A percentile compares a stretch with the other conserved stretches of the same genome.
Conservation (phyloP, 2,888 invertebrate genomes). For the Leptopterna dolabrata region DNA sequence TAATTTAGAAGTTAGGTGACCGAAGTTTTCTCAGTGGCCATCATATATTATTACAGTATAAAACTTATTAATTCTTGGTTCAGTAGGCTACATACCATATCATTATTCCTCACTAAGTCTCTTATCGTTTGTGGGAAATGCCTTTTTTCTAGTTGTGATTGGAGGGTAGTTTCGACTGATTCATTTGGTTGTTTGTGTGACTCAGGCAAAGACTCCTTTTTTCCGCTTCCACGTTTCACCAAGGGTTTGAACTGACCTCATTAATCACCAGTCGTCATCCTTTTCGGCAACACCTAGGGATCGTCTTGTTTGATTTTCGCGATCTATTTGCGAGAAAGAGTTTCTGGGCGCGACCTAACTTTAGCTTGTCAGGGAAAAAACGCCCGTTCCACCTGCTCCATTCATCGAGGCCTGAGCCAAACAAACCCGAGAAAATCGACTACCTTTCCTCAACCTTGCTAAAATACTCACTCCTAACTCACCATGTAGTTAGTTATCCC, state of each 20-base stretch:
- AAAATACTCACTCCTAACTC: background rate
- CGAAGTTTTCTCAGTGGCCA: too few relatives aligned
- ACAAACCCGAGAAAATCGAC: background rate
- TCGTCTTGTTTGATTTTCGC: background rate
- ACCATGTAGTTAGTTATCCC: background rate
- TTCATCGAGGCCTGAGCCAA: background rate
- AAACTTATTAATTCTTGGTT: too few relatives aligned
- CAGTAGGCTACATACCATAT: too few relatives aligned
- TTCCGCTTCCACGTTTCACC: background rate
- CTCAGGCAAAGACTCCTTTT: too few relatives aligned
- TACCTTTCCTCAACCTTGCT: background rate
- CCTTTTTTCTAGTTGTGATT: too few relatives aligned
- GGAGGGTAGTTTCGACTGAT: too few relatives aligned
- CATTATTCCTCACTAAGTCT: too few relatives aligned
- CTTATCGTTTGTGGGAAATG: too few relatives aligned
- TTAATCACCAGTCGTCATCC: background rate
- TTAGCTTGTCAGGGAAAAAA: background rate
- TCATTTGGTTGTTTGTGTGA: too few relatives aligned
- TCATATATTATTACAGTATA: too few relatives aligned
- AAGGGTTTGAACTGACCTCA: background rate
- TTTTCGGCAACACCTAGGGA: background rate
- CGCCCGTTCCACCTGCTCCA: background rate
- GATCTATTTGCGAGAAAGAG: background rate
- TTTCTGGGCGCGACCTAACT: background rate
- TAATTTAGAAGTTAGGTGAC: too few relatives aligned